Conservation (phyloP, 2,113 vertebrate genomes). For the Corythaixoides concolor region DNA sequence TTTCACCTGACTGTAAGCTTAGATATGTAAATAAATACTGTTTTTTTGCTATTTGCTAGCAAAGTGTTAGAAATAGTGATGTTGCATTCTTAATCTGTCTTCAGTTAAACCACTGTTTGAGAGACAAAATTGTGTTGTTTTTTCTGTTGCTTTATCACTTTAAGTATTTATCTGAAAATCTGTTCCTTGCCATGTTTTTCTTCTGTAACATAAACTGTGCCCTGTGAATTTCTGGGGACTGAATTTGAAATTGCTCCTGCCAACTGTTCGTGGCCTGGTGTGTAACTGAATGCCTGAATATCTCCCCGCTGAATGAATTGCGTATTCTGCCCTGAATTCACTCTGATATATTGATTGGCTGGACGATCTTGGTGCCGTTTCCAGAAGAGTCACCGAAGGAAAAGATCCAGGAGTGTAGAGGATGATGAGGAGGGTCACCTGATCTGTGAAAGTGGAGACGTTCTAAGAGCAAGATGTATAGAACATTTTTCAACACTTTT, state of each 20-base stretch:
- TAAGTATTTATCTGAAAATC: conserved; percentile 99
- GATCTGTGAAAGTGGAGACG: conserved; percentile 99
- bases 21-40: conserved; percentile 10
- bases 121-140: conserved; percentile 82
- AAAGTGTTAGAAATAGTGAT: conserved; percentile 66
- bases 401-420: conserved; percentile 99
- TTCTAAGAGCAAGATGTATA: conserved; percentile 99
- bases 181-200: conserved; percentile 99
- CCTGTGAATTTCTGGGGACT: conserved; percentile 98
- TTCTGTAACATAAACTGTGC: conserved; percentile 99
- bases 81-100: conserved; percentile 75
- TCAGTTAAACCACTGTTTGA: conserved; percentile 81
- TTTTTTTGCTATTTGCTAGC: conserved; percentile 51
- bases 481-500: conserved; percentile 94
- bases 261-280: conserved; percentile 90
- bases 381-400: conserved; percentile 98
- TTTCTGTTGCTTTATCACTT: conserved; percentile 83
- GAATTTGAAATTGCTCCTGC: conserved; percentile 99
- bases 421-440: conserved; percentile 99
- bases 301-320: conserved; percentile 97
- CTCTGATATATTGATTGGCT: conserved; percentile 88
- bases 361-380: conserved; percentile 89
- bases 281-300: conserved; percentile 97
- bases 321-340: conserved; percentile 95
- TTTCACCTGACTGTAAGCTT: conserved; percentile 11